Evolutionary conservation across 2,888 invertebrate species (phyloP).

Genomic region (Melanotus villosus): DNA sequence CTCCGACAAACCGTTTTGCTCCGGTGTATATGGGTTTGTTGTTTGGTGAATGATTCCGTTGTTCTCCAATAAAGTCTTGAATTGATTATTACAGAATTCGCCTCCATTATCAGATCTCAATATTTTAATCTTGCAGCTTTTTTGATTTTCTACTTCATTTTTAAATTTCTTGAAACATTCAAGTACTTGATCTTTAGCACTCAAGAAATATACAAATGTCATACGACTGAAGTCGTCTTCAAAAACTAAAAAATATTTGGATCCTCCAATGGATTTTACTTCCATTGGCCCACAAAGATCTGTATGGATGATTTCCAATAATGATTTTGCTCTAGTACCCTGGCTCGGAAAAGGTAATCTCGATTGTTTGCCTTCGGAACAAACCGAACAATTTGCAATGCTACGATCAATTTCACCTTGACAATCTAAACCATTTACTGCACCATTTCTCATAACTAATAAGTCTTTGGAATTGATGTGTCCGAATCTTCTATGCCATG

Average conservation of each 20-base stretch:
- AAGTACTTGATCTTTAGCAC: slow-evolving; percentile 28
- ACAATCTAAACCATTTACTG: slow-evolving; percentile 27
- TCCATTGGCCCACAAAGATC: slow-evolving; percentile 56
- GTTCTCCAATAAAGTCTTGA: slow-evolving; percentile 48
- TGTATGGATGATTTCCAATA: slow-evolving; percentile 53
- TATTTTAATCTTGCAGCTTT: slow-evolving; percentile 52
- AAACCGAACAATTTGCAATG: slow-evolving; percentile 40
- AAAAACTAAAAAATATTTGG: slow-evolving; percentile 55
- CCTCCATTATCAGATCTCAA: slow-evolving; percentile 55
- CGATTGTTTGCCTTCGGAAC: slow-evolving; percentile 55
- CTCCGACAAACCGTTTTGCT: slow-evolving; percentile 56
- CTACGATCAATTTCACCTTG: background rate
- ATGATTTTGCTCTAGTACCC: slow-evolving; percentile 45
- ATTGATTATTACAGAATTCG: slow-evolving; percentile 45
- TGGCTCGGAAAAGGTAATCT: slow-evolving; percentile 53
- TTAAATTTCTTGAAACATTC: slow-evolving; percentile 56
- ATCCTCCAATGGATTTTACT: slow-evolving; percentile 42
- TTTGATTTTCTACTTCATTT: slow-evolving; percentile 56
- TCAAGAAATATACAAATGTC: slow-evolving; percentile 41
- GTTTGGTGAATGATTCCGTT: slow-evolving; percentile 57
- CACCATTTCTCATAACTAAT: slow-evolving; percentile 7
- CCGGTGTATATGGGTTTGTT: slow-evolving; percentile 55
- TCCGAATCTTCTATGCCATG: slow-evolving; percentile 44
- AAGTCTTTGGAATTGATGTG: slow-evolving; percentile 38
- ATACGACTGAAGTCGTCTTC: slow-evolving; percentile 54